Evolutionary conservation across 2,888 invertebrate species (phyloP), one percentile per base, ranked within the genome.

Genomic region (Pachycephus smyrnensis): DNA sequence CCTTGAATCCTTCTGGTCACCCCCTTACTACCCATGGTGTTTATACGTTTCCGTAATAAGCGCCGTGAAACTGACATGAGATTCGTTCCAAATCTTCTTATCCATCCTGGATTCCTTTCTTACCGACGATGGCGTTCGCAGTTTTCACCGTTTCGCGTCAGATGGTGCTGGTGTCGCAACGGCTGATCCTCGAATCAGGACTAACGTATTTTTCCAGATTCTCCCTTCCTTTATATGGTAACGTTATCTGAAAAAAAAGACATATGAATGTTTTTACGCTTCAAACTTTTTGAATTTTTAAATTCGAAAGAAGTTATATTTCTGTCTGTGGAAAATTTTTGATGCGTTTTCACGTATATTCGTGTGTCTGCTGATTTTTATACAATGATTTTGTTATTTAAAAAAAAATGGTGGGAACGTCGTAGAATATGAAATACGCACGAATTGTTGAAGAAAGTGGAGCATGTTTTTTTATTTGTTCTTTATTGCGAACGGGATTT

Each of bases 141-240:
- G 85, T 82, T 89, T 89, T 80, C 74, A 76, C 69, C 75, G 36
- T 77, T 77, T 77, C 84, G 77, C 83, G 83, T 83, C 71, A 87
- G 90, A 88, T 90, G 90, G 88, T 86, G 85, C 85, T 79, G 75
- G 80, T 77, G 79, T 88, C 86, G 87, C 75, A 69, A 78, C 68
- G 30, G 69, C 30, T 31, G 33, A 35, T 31, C n/a, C 71, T 71
- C 30, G 31, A 71, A 55, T 23, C 23, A 55, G 55, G 55, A 55
- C 55, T 9, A 55, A 55, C 2, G 9, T 15, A 23, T 55, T 55
- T 55, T 23, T 23, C 23, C 55, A 55, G 9, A 55, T 55, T 23
- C 55, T 6, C 2, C 2, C 55, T 55, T 55, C 9, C 23, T 6
- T 9, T 55, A 23, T 6, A 23, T 55, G 55, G 55, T 55, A 55